Evolutionary conservation across 2,888 invertebrate species (phyloP).

Genomic region (Esperia sulphurella): DNA sequence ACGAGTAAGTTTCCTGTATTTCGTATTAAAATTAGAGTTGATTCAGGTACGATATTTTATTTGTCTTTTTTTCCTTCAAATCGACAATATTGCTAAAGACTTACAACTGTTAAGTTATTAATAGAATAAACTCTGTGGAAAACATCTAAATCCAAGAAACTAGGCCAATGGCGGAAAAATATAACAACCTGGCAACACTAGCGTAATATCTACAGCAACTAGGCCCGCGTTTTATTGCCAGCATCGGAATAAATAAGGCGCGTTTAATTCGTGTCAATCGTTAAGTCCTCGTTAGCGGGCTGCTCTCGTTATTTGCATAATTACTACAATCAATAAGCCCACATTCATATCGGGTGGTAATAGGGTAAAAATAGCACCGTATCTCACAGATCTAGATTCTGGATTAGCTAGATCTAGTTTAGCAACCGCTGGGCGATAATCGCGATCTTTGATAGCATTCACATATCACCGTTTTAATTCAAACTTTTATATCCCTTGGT

Average conservation of each 20-base stretch:
- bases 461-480: no score
- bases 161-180: no score
- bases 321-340: constrained; percentile 60
- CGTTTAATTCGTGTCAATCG: constrained; percentile 59
- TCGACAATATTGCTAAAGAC: no score
- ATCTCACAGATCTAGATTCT: background rate
- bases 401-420: constrained; percentile 2
- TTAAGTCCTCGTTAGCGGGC: constrained; percentile 35
- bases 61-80: no score
- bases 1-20: no score
- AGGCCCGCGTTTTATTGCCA: constrained; percentile 17
- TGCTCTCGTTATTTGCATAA: constrained; percentile 62
- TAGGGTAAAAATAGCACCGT: constrained; percentile 23
- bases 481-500: no score
- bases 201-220: background rate
- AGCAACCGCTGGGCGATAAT: background rate
- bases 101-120: no score
- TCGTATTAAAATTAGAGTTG: no score
- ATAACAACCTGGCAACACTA: background rate
- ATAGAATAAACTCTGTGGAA: no score
- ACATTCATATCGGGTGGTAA: constrained; percentile 45
- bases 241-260: constrained; percentile 20
- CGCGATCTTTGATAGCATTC: no score
- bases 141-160: no score
- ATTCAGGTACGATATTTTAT: no score